phyloP scores from a whole-genome alignment of 2,888 invertebrate species.

The Lepidochitona cinerea region DNA sequence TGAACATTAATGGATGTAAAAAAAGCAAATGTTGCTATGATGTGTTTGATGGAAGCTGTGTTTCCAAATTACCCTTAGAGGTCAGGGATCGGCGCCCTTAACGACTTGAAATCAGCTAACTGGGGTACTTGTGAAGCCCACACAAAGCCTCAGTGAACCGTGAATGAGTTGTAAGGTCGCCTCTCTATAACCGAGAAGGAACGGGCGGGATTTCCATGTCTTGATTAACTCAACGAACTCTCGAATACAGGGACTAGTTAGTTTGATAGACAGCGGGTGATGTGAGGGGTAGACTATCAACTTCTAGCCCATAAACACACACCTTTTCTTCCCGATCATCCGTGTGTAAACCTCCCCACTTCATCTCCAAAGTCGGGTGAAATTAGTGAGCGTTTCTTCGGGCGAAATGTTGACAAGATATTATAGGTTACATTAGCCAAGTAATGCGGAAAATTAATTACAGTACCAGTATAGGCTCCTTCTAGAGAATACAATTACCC shows the following conservation, averaged over 20 bases:
- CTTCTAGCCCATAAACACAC: background rate
- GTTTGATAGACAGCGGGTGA: background rate
- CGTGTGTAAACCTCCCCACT: background rate
- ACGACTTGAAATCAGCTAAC: no score
- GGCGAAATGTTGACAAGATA: conserved; percentile 9
- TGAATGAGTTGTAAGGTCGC: no score
- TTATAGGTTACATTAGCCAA: conserved; percentile 7
- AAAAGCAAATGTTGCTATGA: no score
- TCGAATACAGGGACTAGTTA: background rate
- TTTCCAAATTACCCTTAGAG: no score
- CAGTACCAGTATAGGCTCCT: background rate
- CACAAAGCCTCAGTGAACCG: no score
- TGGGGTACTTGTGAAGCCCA: no score
- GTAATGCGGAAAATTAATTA: conserved; percentile 12
- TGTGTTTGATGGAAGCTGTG: no score
- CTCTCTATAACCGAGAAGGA: no score
- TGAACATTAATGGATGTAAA: no score
- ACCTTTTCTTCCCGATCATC: background rate
- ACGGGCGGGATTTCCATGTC: no score
- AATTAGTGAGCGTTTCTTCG: background rate
- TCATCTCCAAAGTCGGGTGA: background rate
- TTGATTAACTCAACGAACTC: no score
- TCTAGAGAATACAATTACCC: conserved; percentile 7
- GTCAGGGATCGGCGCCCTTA: no score
- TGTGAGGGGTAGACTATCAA: background rate